Evolutionary conservation across 1,140 invertebrate species (phyloP).

Genomic region (Latrodectus geometricus): DNA sequence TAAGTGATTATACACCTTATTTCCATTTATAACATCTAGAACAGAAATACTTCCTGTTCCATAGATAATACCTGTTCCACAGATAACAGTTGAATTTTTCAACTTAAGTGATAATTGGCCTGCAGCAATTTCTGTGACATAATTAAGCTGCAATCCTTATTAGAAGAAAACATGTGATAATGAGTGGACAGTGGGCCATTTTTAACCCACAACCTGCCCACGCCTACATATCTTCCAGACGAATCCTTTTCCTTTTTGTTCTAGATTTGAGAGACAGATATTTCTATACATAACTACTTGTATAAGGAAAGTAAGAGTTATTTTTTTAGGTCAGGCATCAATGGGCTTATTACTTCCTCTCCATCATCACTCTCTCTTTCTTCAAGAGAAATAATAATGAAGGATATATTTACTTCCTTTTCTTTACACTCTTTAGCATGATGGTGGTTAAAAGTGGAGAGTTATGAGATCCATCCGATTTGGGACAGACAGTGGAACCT

Average conservation of each 20-base stretch:
- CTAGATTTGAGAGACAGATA: slow-evolving; percentile 31
- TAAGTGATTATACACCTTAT: too few species aligned
- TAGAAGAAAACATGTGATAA: too few species aligned
- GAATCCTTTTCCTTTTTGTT: slow-evolving; percentile 25
- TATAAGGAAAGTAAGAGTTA: slow-evolving; percentile 52
- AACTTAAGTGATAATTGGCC: too few species aligned
- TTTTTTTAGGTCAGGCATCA: slow-evolving; percentile 50
- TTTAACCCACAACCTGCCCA: too few species aligned
- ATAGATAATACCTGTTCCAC: too few species aligned
- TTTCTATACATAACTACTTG: not conserved
- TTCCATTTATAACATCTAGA: too few species aligned
- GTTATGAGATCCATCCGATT: not conserved
- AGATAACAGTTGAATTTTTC: too few species aligned
- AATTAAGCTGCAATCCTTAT: too few species aligned
- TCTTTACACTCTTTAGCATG: not conserved
- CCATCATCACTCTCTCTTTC: slow-evolving; percentile 6
- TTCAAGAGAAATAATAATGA: not conserved
- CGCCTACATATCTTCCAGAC: too few species aligned
- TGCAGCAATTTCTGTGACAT: too few species aligned
- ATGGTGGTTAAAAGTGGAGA: not conserved
- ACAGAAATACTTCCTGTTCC: too few species aligned
- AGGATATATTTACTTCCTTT: not conserved
- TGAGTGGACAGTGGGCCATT: too few species aligned
- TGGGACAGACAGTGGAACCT: not conserved
- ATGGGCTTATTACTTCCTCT: slow-evolving; percentile 24